Conservation (phyloP, 2,797 vertebrate genomes). For the Galaxias olidus region DNA sequence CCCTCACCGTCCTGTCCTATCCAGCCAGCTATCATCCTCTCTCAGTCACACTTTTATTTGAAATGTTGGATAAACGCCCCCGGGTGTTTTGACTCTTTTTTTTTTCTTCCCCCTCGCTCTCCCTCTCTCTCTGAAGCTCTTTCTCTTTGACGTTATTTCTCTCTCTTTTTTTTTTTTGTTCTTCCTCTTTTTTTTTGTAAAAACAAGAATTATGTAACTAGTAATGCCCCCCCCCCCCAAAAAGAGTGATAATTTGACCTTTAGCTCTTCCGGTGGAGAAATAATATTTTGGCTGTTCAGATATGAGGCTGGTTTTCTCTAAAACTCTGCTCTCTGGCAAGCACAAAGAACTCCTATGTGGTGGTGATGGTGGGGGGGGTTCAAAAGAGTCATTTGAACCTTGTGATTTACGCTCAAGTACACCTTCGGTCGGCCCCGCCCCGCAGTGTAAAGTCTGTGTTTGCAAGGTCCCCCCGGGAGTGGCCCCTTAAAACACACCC, state of each 20-base stretch:
- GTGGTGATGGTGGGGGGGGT: too few relatives aligned
- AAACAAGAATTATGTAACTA: slow-evolving; percentile 13
- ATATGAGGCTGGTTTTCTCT: not conserved
- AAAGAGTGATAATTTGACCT: not conserved
- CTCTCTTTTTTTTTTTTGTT: slow-evolving; percentile 3
- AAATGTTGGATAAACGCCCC: slow-evolving; percentile 15
- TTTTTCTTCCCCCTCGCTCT: not conserved
- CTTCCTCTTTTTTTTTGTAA: slow-evolving; percentile 14
- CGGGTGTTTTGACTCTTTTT: too few relatives aligned
- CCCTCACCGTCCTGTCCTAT: slow-evolving; percentile 12
- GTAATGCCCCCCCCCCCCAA: not conserved
- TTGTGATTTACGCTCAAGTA: too few relatives aligned
- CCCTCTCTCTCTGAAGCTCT: too few relatives aligned
- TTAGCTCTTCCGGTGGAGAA: not conserved
- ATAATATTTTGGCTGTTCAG: not conserved
- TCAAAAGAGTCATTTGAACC: too few relatives aligned
- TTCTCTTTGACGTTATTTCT: too few relatives aligned
- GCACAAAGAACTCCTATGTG: not conserved
- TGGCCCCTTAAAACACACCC: not conserved
- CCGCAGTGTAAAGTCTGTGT: too few relatives aligned
- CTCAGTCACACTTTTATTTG: slow-evolving; percentile 37
- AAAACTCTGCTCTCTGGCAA: not conserved
- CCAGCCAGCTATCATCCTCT: slow-evolving; percentile 36
- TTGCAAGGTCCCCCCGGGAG: not conserved
- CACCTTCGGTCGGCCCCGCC: too few relatives aligned